Evolutionary conservation across 2,888 invertebrate genomes (phyloP).

Genomic region (Dryobotodes eremita): DNA sequence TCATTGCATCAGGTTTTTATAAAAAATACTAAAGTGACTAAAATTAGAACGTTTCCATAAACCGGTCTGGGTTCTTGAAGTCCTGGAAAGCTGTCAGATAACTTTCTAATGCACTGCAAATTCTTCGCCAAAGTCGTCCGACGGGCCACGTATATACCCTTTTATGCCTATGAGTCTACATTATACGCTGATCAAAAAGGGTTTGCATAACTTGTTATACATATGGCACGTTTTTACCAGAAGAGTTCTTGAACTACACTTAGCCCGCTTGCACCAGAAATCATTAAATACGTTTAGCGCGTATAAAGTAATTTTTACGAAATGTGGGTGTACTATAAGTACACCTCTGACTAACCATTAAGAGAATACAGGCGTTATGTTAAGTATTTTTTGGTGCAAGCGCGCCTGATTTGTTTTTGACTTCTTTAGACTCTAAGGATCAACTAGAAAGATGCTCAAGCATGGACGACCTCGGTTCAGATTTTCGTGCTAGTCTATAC

Average conservation of each 20-base stretch:
- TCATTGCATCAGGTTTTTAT: not conserved
- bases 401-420: no score
- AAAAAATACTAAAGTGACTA: not conserved
- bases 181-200: slow-evolving; percentile 16
- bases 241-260: not conserved
- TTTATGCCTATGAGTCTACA: slow-evolving; percentile 23
- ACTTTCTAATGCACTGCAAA: slow-evolving; percentile 39
- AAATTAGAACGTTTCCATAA: slow-evolving; percentile 18
- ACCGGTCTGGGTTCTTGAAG: slow-evolving; percentile 22
- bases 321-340: not conserved
- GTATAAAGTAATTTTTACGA: not conserved
- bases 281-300: not conserved
- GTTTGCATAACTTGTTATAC: slow-evolving; percentile 1
- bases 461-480: not conserved
- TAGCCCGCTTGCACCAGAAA: not conserved
- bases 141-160: slow-evolving; percentile 17
- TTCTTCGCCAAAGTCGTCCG: slow-evolving; percentile 29
- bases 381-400: not conserved
- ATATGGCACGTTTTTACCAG: not conserved
- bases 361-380: not conserved
- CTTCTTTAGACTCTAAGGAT: not conserved
- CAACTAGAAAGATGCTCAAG: not conserved
- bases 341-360: not conserved
- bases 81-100: slow-evolving; percentile 26
- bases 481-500: not conserved